These are phyloP conservation scores for Zeugodacus cucurbitae DNA, from an alignment of 1,140 invertebrate species.

Conservation along the genomic window DNA sequence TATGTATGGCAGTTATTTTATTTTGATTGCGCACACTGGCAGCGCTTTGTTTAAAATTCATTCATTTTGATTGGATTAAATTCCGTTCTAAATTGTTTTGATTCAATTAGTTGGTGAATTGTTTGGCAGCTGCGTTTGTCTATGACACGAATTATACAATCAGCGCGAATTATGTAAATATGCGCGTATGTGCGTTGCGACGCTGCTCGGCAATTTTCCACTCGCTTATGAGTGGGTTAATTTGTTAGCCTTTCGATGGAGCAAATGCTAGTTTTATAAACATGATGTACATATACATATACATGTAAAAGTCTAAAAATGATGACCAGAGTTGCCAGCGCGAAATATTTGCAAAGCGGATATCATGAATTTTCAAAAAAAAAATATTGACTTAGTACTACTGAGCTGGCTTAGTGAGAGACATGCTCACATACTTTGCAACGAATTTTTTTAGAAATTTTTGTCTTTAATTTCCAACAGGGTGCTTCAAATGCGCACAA, in stretches of 20 bases:
- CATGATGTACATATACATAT: not conserved
- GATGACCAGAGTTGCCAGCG: not conserved
- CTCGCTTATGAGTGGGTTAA: slow-evolving; percentile 21
- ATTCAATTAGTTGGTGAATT: slow-evolving; percentile 33
- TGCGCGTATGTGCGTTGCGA: not conserved
- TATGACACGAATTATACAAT: not conserved
- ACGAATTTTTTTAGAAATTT: too few species aligned
- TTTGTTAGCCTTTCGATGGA: not conserved
- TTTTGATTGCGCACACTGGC: not conserved
- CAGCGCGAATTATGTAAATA: not conserved
- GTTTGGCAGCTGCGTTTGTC: slow-evolving; percentile 35
- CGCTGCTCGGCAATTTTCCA: not conserved
- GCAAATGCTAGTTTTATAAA: not conserved
- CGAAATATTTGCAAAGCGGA: not conserved
- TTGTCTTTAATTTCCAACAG: not conserved
- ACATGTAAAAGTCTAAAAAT: not conserved
- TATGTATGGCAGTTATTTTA: not conserved
- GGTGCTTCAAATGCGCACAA: not conserved
- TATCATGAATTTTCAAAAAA: too few species aligned
- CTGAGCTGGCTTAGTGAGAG: too few species aligned
- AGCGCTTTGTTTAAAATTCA: slow-evolving; percentile 26
- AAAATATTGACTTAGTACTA: too few species aligned
- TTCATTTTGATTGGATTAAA: slow-evolving; percentile 38
- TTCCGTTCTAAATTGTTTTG: slow-evolving; percentile 37
- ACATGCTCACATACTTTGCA: too few species aligned